phyloP scores from a whole-genome alignment of 1,140 invertebrate species.

The Pseudomyrmex flavicornis region DNA sequence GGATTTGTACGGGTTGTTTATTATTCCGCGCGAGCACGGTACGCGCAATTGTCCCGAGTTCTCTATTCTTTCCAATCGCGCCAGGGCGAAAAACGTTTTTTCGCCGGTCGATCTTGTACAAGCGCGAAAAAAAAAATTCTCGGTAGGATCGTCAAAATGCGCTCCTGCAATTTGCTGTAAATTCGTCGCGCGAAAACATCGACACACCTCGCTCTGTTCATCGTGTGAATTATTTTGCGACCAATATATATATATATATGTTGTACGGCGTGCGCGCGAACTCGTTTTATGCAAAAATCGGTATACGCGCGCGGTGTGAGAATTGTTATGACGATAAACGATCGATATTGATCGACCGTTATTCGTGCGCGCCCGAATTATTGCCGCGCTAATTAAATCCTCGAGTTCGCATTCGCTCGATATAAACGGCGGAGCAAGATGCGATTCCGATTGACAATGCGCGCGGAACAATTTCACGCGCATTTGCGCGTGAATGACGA shows the following conservation, averaged over 20 bases:
- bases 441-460: neutral
- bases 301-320: neutral
- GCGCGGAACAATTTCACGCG: neutral
- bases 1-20: constrained; percentile 67
- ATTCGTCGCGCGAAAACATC: constrained; percentile 2
- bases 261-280: neutral
- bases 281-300: neutral
- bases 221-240: constrained; percentile 30
- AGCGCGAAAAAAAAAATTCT: neutral
- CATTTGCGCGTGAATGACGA: neutral
- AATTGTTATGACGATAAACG: neutral
- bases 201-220: neutral
- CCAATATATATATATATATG: neutral
- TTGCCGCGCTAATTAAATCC: constrained; percentile 41
- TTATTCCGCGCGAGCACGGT: constrained; percentile 33
- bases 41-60: constrained; percentile 40
- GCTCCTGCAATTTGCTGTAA: constrained; percentile 26
- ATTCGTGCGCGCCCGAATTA: constrained; percentile 1
- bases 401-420: constrained; percentile 8
- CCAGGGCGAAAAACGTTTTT: too few species aligned
- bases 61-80: neutral
- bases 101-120: neutral
- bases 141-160: constrained; percentile 10
- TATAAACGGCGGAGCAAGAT: neutral
- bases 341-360: constrained; percentile 34